phyloP scores from a whole-genome alignment of 2,797 vertebrate species.

The Cygnus olor region DNA sequence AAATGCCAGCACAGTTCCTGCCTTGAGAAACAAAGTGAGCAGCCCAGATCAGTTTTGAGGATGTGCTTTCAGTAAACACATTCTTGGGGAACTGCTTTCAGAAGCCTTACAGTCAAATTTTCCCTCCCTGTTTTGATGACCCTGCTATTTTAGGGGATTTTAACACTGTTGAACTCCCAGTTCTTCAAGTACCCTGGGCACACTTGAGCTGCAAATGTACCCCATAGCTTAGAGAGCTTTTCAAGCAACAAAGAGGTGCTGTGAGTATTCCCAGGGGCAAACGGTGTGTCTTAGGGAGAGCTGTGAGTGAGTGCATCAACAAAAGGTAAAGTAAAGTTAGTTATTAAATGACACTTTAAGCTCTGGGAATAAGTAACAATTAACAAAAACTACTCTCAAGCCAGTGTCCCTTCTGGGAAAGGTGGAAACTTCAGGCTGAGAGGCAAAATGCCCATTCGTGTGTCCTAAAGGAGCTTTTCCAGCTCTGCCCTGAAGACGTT shows the following conservation, averaged over 20 bases:
- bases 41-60: neutral
- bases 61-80: neutral
- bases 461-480: conserved; percentile 6
- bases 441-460: neutral
- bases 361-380: neutral
- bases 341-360: neutral
- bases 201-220: neutral
- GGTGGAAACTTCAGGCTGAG: conserved; percentile 7
- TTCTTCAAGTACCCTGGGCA: neutral
- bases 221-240: neutral
- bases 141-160: neutral
- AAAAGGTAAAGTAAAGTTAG: neutral
- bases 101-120: neutral
- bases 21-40: neutral
- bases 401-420: neutral
- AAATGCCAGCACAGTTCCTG: neutral
- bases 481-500: neutral
- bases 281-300: neutral
- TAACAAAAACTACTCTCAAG: conserved; percentile 21
- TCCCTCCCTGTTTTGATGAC: neutral
- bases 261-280: neutral
- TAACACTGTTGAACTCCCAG: neutral
- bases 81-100: neutral
- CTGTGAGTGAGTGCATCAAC: neutral
- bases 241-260: neutral